A percentile compares a stretch with the other conserved stretches of the same genome.
These are phyloP conservation scores for Enteromius trimaculatus DNA, from an alignment of 2,797 vertebrate species.

Conservation along the genomic window DNA sequence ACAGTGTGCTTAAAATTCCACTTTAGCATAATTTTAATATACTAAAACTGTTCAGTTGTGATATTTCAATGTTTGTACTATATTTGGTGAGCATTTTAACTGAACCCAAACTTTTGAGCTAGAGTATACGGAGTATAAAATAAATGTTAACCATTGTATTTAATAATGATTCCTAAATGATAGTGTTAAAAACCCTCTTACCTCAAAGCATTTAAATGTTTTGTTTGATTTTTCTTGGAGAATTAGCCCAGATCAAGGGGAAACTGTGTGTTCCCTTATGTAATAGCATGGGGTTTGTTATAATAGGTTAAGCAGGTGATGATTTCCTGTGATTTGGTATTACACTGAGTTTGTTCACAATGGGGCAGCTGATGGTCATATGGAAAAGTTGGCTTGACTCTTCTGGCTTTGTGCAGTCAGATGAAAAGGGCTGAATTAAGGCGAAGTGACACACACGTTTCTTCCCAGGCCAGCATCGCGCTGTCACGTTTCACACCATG, in stretches of 20 bases:
- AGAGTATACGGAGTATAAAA: no score
- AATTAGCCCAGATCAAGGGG: neutral
- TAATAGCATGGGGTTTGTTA: conserved; percentile 3
- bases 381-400: conserved; percentile 43
- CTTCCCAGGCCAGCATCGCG: conserved; percentile 37
- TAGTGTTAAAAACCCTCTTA: neutral
- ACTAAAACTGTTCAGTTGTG: neutral
- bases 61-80: neutral
- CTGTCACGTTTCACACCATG: conserved; percentile 57
- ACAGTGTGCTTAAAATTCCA: neutral
- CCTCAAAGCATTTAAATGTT: neutral
- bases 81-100: neutral
- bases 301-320: conserved; percentile 30
- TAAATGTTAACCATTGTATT: neutral
- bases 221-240: neutral
- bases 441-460: conserved; percentile 47
- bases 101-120: neutral
- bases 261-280: neutral
- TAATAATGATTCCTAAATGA: neutral
- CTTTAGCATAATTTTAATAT: no score
- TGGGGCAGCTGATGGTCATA: conserved; percentile 56
- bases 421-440: conserved; percentile 50
- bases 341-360: conserved; percentile 32
- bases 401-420: conserved; percentile 35
- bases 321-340: conserved; percentile 32